These are phyloP conservation scores for Sphaerophoria taeniata DNA, from an alignment of 2,888 invertebrate species.

Conservation along the genomic window DNA sequence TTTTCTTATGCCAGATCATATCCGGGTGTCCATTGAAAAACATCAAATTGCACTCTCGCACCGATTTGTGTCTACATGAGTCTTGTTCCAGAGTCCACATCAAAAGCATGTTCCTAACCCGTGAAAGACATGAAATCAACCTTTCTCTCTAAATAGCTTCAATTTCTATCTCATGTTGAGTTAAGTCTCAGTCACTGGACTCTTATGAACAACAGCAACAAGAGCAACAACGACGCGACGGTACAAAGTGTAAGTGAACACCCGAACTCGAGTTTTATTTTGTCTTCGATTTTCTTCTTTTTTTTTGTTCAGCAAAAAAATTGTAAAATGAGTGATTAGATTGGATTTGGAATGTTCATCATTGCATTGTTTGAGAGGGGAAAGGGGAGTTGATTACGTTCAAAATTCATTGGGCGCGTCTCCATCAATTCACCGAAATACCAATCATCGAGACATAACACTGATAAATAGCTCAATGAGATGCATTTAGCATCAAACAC, in stretches of 20 bases:
- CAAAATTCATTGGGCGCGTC: slow-evolving; percentile 53
- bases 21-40: slow-evolving; percentile 70
- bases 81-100: slow-evolving; percentile 38
- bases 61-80: slow-evolving; percentile 55
- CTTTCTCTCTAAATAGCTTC: slow-evolving; percentile 39
- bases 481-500: slow-evolving; percentile 39
- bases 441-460: slow-evolving; percentile 49
- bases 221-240: not conserved
- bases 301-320: not conserved
- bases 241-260: slow-evolving; percentile 3
- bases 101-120: slow-evolving; percentile 47
- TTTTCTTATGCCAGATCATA: slow-evolving; percentile 24
- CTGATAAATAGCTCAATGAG: slow-evolving; percentile 42
- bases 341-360: slow-evolving; percentile 10
- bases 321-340: slow-evolving; percentile 51
- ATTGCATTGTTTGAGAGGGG: no score
- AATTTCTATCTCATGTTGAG: slow-evolving; percentile 42
- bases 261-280: slow-evolving; percentile 38
- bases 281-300: not conserved
- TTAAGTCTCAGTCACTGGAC: no score
- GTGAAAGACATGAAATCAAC: slow-evolving; percentile 65
- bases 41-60: slow-evolving; percentile 70
- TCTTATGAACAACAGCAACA: not conserved
- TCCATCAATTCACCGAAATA: slow-evolving; percentile 51
- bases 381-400: no score